Conservation (phyloP, 2,797 vertebrate species). For the Anguilla megastoma region DNA sequence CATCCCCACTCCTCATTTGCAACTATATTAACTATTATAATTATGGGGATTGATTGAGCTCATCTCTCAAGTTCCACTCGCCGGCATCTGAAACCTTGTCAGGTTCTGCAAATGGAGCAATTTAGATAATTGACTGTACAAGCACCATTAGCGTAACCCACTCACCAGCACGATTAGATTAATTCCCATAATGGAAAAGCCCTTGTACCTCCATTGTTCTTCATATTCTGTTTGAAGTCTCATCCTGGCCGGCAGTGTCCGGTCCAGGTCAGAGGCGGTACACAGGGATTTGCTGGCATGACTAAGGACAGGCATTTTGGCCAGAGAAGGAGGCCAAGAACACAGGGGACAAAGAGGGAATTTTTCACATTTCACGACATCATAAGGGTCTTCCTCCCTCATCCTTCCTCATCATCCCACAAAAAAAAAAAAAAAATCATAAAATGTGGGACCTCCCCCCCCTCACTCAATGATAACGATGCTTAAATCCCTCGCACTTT, state of each 20-base stretch:
- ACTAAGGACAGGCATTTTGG: slow-evolving; percentile 39
- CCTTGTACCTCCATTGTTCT: slow-evolving; percentile 66
- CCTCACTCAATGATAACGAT: neutral
- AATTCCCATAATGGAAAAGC: slow-evolving; percentile 72
- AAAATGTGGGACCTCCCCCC: neutral
- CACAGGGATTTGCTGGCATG: slow-evolving; percentile 35
- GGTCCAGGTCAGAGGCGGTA: slow-evolving; percentile 25
- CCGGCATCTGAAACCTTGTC: slow-evolving; percentile 62
- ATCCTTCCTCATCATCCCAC: neutral
- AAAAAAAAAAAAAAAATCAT: neutral
- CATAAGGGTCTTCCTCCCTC: neutral
- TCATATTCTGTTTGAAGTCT: slow-evolving; percentile 52
- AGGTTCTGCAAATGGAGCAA: slow-evolving; percentile 73
- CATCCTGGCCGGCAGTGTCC: slow-evolving; percentile 47
- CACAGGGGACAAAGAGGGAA: neutral
- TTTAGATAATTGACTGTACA: slow-evolving; percentile 77
- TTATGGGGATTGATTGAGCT: slow-evolving; percentile 69
- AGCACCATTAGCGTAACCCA: slow-evolving; percentile 72
- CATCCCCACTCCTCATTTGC: slow-evolving; percentile 57
- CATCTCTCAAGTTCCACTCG: slow-evolving; percentile 63
- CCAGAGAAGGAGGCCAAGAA: neutral
- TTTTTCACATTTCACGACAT: neutral
- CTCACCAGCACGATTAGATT: slow-evolving; percentile 66
- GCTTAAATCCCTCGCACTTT: neutral
- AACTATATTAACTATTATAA: slow-evolving; percentile 69